Percentiles rank a stretch among this genome's conserved stretches.
phyloP scores from a whole-genome alignment of 1,140 invertebrate species.

The Drosophila littoralis region DNA sequence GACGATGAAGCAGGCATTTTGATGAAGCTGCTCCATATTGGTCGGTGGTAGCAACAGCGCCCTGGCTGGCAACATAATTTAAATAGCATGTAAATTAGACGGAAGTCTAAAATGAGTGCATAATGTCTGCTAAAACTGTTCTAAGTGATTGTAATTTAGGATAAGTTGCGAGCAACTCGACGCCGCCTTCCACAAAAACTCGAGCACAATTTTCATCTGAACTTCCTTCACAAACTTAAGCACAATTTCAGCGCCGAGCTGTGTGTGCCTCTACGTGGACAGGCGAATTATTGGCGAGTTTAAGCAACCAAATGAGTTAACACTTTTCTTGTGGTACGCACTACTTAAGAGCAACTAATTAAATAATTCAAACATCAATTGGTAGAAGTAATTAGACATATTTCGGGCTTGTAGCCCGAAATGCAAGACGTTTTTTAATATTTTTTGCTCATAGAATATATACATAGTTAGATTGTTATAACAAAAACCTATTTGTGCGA shows the following conservation, averaged over 20 bases:
- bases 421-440: too few species aligned
- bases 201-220: constrained; percentile 27
- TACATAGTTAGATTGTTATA: too few species aligned
- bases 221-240: constrained; percentile 27
- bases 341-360: neutral
- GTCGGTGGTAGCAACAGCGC: constrained; percentile 7
- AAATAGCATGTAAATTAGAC: constrained; percentile 83
- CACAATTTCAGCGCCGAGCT: constrained; percentile 15
- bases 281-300: constrained; percentile 26
- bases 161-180: constrained; percentile 43
- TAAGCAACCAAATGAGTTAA: constrained; percentile 21
- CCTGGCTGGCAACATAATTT: constrained; percentile 69
- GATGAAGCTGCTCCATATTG: constrained; percentile 80
- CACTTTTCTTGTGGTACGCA: constrained; percentile 2
- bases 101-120: constrained; percentile 82
- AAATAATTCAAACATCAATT: neutral
- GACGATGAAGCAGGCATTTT: constrained; percentile 59
- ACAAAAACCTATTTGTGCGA: too few species aligned
- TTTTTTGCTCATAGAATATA: too few species aligned
- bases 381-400: neutral
- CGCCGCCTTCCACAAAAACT: neutral
- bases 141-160: constrained; percentile 83
- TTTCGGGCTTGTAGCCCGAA: too few species aligned
- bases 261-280: neutral
- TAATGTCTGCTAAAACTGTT: constrained; percentile 80